These are phyloP conservation scores for Rhombomys opimus DNA, from an alignment of 2,113 vertebrate species.

Conservation along the genomic window DNA sequence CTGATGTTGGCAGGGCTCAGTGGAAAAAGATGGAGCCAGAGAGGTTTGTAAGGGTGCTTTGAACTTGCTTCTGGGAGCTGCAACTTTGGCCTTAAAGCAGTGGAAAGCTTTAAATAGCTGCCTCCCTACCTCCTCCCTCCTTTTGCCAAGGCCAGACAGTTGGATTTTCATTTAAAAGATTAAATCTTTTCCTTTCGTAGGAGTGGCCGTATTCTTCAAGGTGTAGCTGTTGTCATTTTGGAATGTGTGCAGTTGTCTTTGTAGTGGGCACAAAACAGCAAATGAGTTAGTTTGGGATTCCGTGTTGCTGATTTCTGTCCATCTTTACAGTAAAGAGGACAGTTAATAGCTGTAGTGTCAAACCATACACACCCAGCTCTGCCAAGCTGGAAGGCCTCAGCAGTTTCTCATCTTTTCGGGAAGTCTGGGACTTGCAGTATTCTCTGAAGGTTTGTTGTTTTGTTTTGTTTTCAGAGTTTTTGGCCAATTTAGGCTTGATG, in stretches of 20 bases:
- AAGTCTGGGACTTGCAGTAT: background rate
- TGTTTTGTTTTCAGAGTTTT: background rate
- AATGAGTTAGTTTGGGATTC: background rate
- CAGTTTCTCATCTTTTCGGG: background rate
- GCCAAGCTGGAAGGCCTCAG: background rate
- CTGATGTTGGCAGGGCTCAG: conserved; percentile 55
- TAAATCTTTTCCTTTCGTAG: background rate
- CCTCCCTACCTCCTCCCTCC: background rate
- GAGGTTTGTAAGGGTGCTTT: conserved; percentile 19
- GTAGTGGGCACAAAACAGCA: background rate
- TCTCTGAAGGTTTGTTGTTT: background rate
- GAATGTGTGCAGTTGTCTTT: background rate
- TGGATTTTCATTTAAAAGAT: conserved; percentile 40
- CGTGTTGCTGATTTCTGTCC: background rate
- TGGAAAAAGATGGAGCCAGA: conserved; percentile 66
- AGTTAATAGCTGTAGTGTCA: too few relatives aligned
- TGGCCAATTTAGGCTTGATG: background rate
- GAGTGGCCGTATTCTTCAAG: background rate
- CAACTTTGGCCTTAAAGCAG: conserved; percentile 39
- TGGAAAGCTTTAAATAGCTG: background rate
- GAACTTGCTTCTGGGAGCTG: conserved; percentile 15
- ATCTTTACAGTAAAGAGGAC: background rate
- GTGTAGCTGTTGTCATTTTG: background rate
- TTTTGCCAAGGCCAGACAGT: background rate
- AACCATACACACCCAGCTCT: background rate